Percentiles rank a stretch among this genome's conserved stretches.
phyloP scores from a whole-genome alignment of 2,113 vertebrate genomes.

The Barnardius zonarius region DNA sequence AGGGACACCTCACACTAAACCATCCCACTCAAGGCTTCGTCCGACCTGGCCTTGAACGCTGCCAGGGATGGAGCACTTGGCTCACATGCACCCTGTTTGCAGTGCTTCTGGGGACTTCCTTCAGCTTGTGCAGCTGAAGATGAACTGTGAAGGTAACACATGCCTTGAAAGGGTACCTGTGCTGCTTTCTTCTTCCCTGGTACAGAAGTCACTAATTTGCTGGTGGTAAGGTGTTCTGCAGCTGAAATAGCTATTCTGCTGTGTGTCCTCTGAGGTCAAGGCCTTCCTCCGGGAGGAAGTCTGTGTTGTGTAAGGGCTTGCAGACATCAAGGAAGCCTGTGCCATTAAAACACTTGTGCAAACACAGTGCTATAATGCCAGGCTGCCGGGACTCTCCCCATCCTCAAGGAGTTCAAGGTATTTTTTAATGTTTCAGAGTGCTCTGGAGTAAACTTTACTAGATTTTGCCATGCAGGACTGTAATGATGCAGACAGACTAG shows the following conservation, averaged over 20 bases:
- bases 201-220: background rate
- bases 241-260: background rate
- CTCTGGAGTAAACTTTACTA: background rate
- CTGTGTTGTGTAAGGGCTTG: background rate
- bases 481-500: rapidly evolving
- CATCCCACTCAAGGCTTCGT: too few species aligned
- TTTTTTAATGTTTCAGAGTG: background rate
- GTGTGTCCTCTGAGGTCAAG: background rate
- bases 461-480: background rate
- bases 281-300: background rate
- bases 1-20: too few species aligned
- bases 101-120: background rate
- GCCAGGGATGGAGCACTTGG: background rate
- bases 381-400: background rate
- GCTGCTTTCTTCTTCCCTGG: background rate
- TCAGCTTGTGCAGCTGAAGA: background rate
- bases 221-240: background rate
- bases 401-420: background rate
- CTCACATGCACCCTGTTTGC: background rate
- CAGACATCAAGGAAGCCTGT: background rate
- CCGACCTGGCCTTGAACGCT: too few species aligned
- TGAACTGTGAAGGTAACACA: background rate
- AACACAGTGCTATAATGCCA: background rate
- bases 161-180: background rate
- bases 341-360: background rate